Percentiles rank a stretch among this genome's conserved stretches.
Evolutionary conservation across 2,888 invertebrate genomes (phyloP).

Genomic region (Orchesella flavescens): DNA sequence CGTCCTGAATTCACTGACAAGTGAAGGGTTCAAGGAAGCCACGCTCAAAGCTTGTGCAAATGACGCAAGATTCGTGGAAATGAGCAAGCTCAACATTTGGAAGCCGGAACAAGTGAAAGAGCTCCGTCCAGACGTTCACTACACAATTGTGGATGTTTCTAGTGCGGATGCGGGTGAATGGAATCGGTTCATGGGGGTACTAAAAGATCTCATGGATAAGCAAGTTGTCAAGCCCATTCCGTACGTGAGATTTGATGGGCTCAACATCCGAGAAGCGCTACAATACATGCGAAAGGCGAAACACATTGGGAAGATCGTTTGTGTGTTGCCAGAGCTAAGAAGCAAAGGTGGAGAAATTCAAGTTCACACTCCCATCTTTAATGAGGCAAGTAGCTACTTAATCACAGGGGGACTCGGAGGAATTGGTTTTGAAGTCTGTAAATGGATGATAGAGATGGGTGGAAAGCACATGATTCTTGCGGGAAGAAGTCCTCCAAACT

Average conservation of each 20-base stretch:
- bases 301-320: too few species aligned
- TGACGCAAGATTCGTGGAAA: constrained; percentile 31
- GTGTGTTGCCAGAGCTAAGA: background rate
- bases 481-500: constrained; percentile 15
- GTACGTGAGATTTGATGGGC: constrained; percentile 30
- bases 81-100: constrained; percentile 42
- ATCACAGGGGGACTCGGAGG: too few species aligned
- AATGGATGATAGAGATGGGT: too few species aligned
- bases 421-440: too few species aligned
- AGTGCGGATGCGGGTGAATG: background rate
- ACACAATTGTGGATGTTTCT: constrained; percentile 17
- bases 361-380: background rate
- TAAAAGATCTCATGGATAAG: background rate
- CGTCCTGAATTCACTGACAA: constrained; percentile 57
- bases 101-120: background rate
- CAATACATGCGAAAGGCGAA: too few species aligned
- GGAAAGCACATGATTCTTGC: too few species aligned
- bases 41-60: background rate
- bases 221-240: constrained; percentile 5
- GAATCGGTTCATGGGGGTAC: background rate
- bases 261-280: constrained; percentile 34
- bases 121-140: constrained; percentile 29
- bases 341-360: background rate
- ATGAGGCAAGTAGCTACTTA: too few species aligned
- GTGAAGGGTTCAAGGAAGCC: constrained; percentile 45